These are phyloP conservation scores for Hesperia comma DNA, from an alignment of 2,888 invertebrate species.

Conservation along the genomic window DNA sequence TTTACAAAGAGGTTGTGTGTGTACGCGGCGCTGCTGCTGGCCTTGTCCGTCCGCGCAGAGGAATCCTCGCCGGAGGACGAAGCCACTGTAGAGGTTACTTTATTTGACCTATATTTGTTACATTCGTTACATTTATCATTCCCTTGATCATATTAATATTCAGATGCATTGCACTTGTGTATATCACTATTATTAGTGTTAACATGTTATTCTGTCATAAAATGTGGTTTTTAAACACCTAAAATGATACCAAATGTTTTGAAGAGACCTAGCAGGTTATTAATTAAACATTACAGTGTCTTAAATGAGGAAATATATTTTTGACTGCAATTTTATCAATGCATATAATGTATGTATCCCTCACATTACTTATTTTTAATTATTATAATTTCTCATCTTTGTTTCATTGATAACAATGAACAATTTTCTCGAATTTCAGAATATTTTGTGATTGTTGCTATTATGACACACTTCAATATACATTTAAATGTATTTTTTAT, in stretches of 20 bases:
- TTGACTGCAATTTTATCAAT: not conserved
- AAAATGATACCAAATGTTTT: too few relatives aligned
- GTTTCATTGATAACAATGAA: not conserved
- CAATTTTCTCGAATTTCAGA: too few relatives aligned
- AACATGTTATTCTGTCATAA: too few relatives aligned
- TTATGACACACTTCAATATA: too few relatives aligned
- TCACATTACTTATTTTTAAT: too few relatives aligned
- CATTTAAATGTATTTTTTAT: too few relatives aligned
- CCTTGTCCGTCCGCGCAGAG: slow-evolving; percentile 55
- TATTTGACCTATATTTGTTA: slow-evolving; percentile 48
- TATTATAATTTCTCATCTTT: not conserved
- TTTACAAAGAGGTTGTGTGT: slow-evolving; percentile 58
- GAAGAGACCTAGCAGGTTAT: too few relatives aligned
- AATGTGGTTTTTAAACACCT: too few relatives aligned
- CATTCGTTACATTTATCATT: not conserved
- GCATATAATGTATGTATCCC: not conserved
- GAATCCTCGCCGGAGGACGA: slow-evolving; percentile 62
- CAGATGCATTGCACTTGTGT: not conserved
- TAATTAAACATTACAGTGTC: too few relatives aligned
- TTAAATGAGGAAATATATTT: not conserved
- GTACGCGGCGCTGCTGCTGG: slow-evolving; percentile 62
- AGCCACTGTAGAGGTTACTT: slow-evolving; percentile 73
- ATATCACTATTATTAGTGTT: not conserved
- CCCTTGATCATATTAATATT: not conserved
- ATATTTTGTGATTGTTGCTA: too few relatives aligned